phyloP scores from a whole-genome alignment of 30 jellyfish, hydroid and myxozoan genomes.

The Cassiopea xamachana region DNA sequence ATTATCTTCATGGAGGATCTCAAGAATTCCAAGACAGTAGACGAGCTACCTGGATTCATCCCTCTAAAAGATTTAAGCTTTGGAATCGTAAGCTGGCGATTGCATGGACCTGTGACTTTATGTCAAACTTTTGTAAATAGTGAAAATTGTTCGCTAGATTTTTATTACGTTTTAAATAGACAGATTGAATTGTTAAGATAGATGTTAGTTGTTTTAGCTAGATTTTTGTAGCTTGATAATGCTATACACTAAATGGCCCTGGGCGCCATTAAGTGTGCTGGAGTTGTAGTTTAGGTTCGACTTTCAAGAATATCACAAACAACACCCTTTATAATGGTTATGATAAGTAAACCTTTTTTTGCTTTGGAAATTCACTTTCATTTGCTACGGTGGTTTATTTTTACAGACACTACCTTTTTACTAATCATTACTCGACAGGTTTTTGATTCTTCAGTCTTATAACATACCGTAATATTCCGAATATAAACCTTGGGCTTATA shows the following conservation, averaged over 20 bases:
- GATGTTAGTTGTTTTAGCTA: neutral
- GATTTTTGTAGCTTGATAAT: neutral
- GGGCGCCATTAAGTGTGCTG: conserved; percentile 3
- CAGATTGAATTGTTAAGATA: too few species aligned
- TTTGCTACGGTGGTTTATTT: too few species aligned
- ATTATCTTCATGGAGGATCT: too few species aligned
- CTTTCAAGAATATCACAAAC: neutral
- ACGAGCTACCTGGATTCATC: too few species aligned
- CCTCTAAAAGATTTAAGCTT: too few species aligned
- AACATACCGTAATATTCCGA: too few species aligned
- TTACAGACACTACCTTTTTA: too few species aligned
- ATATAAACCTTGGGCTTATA: too few species aligned
- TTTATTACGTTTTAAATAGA: neutral
- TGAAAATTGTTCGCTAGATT: neutral
- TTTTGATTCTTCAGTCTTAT: too few species aligned
- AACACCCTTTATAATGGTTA: neutral
- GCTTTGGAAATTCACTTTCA: neutral
- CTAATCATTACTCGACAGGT: too few species aligned
- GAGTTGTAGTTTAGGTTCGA: neutral
- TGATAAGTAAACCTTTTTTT: neutral
- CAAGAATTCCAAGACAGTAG: too few species aligned
- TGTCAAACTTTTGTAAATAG: neutral
- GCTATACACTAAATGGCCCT: neutral
- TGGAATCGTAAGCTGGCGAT: too few species aligned
- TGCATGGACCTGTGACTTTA: neutral